Conservation (phyloP, 1,140 invertebrate genomes). For the Coelopa frigida region DNA sequence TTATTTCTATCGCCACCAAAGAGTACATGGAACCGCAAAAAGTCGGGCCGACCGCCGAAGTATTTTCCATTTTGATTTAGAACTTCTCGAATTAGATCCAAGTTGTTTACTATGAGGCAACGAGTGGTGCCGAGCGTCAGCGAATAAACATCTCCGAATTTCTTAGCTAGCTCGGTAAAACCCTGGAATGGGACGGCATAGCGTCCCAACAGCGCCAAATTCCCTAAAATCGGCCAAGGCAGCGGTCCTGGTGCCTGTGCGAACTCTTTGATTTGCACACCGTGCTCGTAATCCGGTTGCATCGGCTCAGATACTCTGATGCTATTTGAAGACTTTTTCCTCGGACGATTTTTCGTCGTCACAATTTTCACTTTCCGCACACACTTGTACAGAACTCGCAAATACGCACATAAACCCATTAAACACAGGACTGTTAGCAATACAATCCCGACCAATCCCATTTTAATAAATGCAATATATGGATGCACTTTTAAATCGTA, state of each 20-base stretch:
- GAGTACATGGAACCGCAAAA: conserved; percentile 63
- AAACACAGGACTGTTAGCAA: too few species aligned
- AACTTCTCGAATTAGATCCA: conserved; percentile 66
- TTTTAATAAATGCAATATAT: too few species aligned
- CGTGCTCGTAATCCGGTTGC: too few species aligned
- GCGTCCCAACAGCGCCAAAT: conserved; percentile 58
- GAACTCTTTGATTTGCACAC: too few species aligned
- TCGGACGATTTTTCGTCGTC: too few species aligned
- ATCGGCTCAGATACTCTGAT: too few species aligned
- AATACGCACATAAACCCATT: too few species aligned
- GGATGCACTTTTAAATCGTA: too few species aligned
- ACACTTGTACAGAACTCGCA: too few species aligned
- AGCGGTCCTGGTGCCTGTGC: conserved; percentile 52
- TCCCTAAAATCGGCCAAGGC: conserved; percentile 65
- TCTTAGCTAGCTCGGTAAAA: conserved; percentile 59
- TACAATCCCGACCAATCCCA: too few species aligned
- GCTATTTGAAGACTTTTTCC: too few species aligned
- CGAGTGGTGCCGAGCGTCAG: conserved; percentile 61
- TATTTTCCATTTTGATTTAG: conserved; percentile 70
- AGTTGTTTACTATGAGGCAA: conserved; percentile 71
- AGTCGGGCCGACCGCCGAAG: conserved; percentile 75
- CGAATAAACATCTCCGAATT: conserved; percentile 69
- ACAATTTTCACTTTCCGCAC: too few species aligned
- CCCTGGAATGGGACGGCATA: conserved; percentile 63
- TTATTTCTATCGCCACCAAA: conserved; percentile 70